Base-by-base conservation (phyloP, 1,140 invertebrate species). In the Lasioglossum baleicum region DNA sequence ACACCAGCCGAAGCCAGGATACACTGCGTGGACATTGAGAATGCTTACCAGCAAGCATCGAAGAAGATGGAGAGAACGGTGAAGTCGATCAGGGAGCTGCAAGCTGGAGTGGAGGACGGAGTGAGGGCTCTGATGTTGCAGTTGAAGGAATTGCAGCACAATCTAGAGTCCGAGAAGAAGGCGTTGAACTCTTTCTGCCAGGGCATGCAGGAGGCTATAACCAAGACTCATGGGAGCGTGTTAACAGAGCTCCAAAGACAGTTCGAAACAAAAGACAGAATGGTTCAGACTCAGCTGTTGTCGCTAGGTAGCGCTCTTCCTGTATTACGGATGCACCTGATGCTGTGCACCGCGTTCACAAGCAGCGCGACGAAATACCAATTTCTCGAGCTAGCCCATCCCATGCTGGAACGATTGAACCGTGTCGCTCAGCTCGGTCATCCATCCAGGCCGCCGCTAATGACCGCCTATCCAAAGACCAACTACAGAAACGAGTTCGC, bases 1-100 rank as follows among this genome's bases (percentile, higher is more conserved):
- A 94, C 94, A 7, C 95, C 95, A 4, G 91, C 94, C 53, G 95
- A 96, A 75, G 93, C 94, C 5, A 90, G 95, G 31, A 91, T 95
- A 8, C 95, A 96, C 83, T 96, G 96, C 88, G 93, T 96, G 15
- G 95, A 96, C 87, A 95, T 96, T 69, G 95, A 96, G 80, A 95
- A 94, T 26, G 95, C 96, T n/a, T 96, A 96, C 93, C 94, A 93
- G 77, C 95, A 96, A 88, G 94, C 94, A 4, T 94, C 94, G 42
- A 95, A 95, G 87, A 95, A 95, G 85, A 93, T 96, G 87, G 95
- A 96, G 82, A 92, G 95, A 44, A 95, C 92, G 0, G 90, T 89
- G 0, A 93, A 92, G 56, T 94, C 94, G 8, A 93, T 95, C 17
- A 93, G 94, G 75, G 95, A 95, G 75, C 91, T 95, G 7, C 95